These are phyloP conservation scores for Heliocidaris tuberculata DNA, from an alignment of 35 echinoderm and acorn worm genomes.

Conservation along the genomic window DNA sequence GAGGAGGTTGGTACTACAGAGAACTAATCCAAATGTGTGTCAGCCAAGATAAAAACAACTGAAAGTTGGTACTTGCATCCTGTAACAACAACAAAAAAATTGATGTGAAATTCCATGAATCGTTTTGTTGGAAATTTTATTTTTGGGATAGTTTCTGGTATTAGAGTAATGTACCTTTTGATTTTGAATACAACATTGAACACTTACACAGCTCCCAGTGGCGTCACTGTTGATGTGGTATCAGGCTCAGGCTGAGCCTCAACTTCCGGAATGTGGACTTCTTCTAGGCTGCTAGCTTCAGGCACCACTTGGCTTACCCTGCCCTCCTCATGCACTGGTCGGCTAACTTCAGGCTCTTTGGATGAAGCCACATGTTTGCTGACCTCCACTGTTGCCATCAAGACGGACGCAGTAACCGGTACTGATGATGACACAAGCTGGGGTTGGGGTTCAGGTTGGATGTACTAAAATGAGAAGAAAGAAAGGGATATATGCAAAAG, in stretches of 20 bases:
- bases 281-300: conserved; percentile 31
- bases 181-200: not conserved
- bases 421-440: not conserved
- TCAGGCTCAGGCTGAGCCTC: not conserved
- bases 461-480: not conserved
- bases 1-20: too few species aligned
- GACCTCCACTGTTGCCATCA: not conserved
- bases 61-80: not conserved
- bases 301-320: not conserved
- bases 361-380: not conserved
- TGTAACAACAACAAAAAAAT: too few species aligned
- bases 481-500: too few species aligned
- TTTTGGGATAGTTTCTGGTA: not conserved
- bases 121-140: too few species aligned
- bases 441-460: not conserved
- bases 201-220: not conserved
- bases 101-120: not conserved
- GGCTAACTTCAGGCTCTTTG: not conserved
- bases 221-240: not conserved
- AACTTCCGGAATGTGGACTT: not conserved
- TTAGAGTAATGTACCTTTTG: not conserved
- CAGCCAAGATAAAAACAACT: too few species aligned
- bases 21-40: too few species aligned
- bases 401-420: not conserved
- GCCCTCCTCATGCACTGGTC: not conserved